Evolutionary conservation across 2,113 vertebrate species (phyloP).

Genomic region (Alaudala cheleensis): DNA sequence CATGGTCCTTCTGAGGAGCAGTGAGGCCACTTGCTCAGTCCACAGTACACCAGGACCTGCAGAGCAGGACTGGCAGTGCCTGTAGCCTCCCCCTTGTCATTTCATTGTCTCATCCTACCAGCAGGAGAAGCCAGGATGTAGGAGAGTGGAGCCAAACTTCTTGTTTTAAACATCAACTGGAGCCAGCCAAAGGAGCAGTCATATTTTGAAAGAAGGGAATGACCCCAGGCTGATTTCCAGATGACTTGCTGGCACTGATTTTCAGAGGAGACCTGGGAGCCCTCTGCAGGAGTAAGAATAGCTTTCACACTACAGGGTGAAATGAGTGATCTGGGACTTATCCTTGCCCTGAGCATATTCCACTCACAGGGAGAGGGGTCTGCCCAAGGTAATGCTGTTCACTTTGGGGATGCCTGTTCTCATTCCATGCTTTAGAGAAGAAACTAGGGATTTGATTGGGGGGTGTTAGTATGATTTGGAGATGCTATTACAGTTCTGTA

Average conservation of each 20-base stretch:
- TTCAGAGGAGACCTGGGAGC: background rate
- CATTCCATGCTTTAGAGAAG: background rate
- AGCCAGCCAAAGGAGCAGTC: background rate
- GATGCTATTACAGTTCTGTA: background rate
- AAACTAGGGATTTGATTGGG: background rate
- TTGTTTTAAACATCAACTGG: background rate
- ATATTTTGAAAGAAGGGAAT: background rate
- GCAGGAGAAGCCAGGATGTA: background rate
- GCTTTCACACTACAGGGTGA: background rate
- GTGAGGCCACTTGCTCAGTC: background rate
- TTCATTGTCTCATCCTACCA: background rate
- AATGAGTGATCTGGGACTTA: background rate
- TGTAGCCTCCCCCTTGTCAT: background rate
- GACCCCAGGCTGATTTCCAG: background rate
- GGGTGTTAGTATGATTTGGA: background rate
- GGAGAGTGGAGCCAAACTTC: background rate
- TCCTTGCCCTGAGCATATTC: background rate
- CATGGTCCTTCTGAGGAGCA: background rate
- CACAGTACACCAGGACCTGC: background rate
- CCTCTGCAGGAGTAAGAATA: background rate
- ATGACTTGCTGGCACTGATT: background rate
- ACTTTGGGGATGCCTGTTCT: background rate
- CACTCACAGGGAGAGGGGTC: background rate
- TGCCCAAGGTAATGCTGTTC: background rate
- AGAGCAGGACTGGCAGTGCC: background rate